A percentile compares a stretch with the other conserved stretches of the same genome.
phyloP scores from a whole-genome alignment of 2,113 vertebrate species.

The Axis porcinus region DNA sequence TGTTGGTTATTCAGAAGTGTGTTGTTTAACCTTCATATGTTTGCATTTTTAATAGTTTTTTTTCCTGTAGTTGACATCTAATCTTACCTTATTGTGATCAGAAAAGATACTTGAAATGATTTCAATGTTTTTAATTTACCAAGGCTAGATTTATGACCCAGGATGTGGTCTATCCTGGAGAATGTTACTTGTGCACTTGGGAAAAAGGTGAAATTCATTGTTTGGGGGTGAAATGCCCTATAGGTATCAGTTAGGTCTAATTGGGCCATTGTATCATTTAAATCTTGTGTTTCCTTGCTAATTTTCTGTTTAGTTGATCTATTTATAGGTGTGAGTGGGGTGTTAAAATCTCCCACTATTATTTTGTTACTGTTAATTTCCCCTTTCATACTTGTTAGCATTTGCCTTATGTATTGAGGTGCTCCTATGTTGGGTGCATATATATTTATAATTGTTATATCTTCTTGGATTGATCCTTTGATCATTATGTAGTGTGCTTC shows the following conservation, averaged over 20 bases:
- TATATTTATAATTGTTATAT: not conserved
- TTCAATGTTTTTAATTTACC: not conserved
- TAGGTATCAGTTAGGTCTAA: not conserved
- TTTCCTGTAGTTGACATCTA: not conserved
- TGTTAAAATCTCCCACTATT: not conserved
- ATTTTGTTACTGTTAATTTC: not conserved
- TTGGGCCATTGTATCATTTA: not conserved
- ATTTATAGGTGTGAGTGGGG: not conserved
- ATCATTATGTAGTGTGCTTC: not conserved
- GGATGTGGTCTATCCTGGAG: not conserved
- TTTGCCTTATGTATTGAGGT: not conserved
- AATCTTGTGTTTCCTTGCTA: not conserved
- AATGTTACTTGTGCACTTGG: not conserved
- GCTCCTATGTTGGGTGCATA: not conserved
- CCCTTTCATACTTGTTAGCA: not conserved
- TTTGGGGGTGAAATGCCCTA: not conserved
- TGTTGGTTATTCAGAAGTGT: not conserved
- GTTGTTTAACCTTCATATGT: not conserved
- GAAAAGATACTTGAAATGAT: not conserved
- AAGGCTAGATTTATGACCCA: not conserved
- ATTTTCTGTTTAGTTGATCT: not conserved
- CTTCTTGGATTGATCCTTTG: not conserved
- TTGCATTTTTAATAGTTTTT: not conserved
- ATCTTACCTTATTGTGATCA: not conserved
- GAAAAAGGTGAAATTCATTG: not conserved